These are phyloP conservation scores for Reticulitermes speratus DNA, from an alignment of 1,140 invertebrate species.

Conservation along the genomic window DNA sequence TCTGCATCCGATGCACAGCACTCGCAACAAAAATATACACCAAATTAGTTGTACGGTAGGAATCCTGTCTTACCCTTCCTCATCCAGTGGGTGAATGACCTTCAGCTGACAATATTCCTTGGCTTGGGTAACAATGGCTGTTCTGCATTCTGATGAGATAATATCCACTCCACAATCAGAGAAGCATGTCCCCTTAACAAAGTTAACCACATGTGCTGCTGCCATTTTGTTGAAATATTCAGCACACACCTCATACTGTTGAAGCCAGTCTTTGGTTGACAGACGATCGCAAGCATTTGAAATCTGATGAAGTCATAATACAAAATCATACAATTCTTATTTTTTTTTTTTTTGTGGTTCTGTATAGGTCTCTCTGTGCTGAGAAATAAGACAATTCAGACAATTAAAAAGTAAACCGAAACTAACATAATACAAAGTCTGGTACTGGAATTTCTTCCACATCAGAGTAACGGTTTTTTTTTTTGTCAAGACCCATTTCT, in stretches of 20 bases:
- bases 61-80: background rate
- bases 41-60: no score
- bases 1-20: no score
- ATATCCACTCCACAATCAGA: constrained; percentile 3
- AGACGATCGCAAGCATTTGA: background rate
- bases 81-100: no score
- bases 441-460: no score
- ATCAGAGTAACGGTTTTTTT: no score
- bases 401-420: no score
- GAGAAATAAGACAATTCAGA: no score
- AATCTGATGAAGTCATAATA: background rate
- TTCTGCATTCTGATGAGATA: constrained; percentile 22
- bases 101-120: background rate
- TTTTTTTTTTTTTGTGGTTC: background rate
- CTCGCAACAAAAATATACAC: no score
- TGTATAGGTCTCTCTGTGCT: background rate
- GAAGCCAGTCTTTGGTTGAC: constrained; percentile 6
- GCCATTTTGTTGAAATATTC: constrained; percentile 29
- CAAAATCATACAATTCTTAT: background rate
- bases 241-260: background rate
- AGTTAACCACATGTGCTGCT: constrained; percentile 18
- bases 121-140: background rate
- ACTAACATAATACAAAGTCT: no score
- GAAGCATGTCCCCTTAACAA: constrained; percentile 26
- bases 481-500: no score